Conservation (phyloP, 2,113 vertebrate genomes). For the Empidonax traillii region DNA sequence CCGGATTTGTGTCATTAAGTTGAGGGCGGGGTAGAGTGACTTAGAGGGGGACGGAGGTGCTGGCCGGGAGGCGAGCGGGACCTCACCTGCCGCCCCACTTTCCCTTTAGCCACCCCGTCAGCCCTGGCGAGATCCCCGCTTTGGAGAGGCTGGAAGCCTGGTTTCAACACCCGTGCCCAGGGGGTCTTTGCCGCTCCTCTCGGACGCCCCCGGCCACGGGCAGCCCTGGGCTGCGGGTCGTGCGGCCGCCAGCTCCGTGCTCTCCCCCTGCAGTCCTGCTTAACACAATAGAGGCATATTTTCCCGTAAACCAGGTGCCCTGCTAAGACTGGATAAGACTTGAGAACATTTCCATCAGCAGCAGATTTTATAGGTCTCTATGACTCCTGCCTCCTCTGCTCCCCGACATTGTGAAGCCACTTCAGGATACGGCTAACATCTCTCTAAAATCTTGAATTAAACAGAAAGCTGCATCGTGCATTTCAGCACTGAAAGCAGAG, state of each 20-base stretch:
- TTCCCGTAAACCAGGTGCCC: neutral
- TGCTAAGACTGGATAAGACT: neutral
- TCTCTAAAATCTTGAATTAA: neutral
- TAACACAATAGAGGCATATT: neutral
- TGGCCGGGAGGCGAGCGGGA: neutral
- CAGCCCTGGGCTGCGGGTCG: neutral
- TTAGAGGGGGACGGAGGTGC: neutral
- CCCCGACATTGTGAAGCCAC: neutral
- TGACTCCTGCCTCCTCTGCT: neutral
- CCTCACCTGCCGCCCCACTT: neutral
- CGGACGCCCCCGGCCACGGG: neutral
- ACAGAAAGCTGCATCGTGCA: neutral
- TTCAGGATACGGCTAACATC: neutral
- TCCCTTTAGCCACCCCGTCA: neutral
- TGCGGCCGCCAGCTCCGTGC: neutral
- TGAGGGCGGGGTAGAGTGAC: neutral
- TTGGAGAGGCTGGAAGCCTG: neutral
- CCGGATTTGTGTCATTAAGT: constrained; percentile 48
- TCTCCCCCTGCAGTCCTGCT: neutral
- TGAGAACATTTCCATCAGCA: neutral
- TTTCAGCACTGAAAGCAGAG: neutral
- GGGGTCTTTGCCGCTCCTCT: neutral
- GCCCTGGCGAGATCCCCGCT: neutral
- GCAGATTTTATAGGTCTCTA: neutral
- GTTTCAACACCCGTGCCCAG: neutral